phyloP scores from a whole-genome alignment of 2,797 vertebrate species.

The Cyprinodon diabolis region DNA sequence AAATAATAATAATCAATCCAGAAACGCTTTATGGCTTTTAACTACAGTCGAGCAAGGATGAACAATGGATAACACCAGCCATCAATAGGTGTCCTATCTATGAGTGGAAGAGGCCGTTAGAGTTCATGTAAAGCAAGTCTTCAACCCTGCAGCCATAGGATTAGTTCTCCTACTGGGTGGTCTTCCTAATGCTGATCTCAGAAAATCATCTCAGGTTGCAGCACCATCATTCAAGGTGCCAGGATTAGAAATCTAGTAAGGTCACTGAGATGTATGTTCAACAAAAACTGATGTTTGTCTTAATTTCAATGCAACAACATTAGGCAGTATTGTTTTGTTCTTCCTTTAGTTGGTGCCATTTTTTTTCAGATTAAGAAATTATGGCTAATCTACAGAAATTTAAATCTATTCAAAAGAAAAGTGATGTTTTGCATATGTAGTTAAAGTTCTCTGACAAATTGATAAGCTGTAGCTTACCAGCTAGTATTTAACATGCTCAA shows the following conservation, averaged over 20 bases:
- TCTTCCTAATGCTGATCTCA: constrained; percentile 60
- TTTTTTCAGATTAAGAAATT: constrained; percentile 1
- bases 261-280: constrained; percentile 16
- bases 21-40: constrained; percentile 31
- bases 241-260: constrained; percentile 40
- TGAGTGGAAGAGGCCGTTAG: constrained; percentile 56
- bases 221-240: constrained; percentile 40
- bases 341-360: background rate
- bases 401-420: background rate
- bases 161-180: constrained; percentile 70
- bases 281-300: constrained; percentile 14
- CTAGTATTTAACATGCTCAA: constrained; percentile 34
- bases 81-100: constrained; percentile 67
- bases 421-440: background rate
- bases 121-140: constrained; percentile 54
- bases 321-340: constrained; percentile 9
- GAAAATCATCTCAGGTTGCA: constrained; percentile 50
- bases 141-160: constrained; percentile 67
- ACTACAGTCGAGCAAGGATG: constrained; percentile 42
- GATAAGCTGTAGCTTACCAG: constrained; percentile 28
- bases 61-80: constrained; percentile 54
- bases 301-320: constrained; percentile 12
- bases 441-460: constrained; percentile 14
- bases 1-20: too few relatives aligned
- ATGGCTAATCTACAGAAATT: background rate